These are phyloP conservation scores for Lottia scabra DNA, from an alignment of 2,888 invertebrate genomes.

Conservation along the genomic window DNA sequence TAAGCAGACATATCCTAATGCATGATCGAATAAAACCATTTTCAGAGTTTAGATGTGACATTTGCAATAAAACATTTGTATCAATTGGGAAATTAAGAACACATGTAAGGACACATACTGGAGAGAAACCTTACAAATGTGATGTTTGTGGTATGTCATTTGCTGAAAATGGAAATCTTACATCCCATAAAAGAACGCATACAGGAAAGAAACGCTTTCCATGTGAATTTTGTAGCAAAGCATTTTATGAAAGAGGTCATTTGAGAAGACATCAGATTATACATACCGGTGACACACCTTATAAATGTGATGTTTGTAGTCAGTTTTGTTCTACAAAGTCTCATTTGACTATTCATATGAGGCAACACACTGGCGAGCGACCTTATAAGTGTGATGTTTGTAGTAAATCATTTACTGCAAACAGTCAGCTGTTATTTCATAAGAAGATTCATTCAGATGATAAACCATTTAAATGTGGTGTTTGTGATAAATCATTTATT, in stretches of 20 bases:
- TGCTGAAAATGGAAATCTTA: not conserved
- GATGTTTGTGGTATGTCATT: not conserved
- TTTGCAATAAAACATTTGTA: not conserved
- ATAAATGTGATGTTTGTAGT: conserved; percentile 1
- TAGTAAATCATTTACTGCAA: not conserved
- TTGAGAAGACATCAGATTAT: not conserved
- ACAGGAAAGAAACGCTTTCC: not conserved
- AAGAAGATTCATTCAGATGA: conserved; percentile 11
- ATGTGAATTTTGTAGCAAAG: conserved; percentile 17
- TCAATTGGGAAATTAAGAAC: not conserved
- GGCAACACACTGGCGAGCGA: not conserved
- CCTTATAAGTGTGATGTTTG: not conserved
- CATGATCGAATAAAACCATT: not conserved
- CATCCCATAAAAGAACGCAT: not conserved
- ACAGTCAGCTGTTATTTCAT: not conserved
- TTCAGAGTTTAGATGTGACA: not conserved
- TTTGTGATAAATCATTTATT: conserved; percentile 16
- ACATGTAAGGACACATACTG: not conserved
- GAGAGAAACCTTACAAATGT: not conserved
- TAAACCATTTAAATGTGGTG: conserved; percentile 11
- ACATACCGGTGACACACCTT: not conserved
- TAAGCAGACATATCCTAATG: not conserved
- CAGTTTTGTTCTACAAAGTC: not conserved
- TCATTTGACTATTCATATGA: not conserved
- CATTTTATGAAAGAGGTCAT: conserved; percentile 7